Evolutionary conservation across 2,113 vertebrate species (phyloP).

Genomic region (Bombycilla garrulus): DNA sequence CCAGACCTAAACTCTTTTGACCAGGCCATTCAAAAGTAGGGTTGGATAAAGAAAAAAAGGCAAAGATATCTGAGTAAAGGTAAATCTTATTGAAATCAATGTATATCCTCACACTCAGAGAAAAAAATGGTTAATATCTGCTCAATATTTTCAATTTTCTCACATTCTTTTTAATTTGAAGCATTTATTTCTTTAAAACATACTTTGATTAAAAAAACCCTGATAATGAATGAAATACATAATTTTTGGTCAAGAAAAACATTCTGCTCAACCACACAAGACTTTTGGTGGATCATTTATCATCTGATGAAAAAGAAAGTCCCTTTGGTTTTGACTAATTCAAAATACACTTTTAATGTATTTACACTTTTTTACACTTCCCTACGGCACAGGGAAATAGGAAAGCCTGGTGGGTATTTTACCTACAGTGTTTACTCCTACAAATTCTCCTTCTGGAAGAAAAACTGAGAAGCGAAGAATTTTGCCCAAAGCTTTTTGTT

Average conservation of each 20-base stretch:
- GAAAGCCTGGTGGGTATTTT: neutral
- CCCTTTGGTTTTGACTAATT: neutral
- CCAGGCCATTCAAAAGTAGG: neutral
- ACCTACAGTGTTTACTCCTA: neutral
- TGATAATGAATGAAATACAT: neutral
- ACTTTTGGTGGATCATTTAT: neutral
- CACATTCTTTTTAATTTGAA: neutral
- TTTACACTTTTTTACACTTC: no score
- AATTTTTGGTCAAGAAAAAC: neutral
- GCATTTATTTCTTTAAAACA: neutral
- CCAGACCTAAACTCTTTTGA: neutral
- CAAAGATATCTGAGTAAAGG: neutral
- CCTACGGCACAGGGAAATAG: fast-evolving
- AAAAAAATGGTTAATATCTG: neutral
- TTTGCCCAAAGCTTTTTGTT: neutral
- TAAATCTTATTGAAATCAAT: neutral
- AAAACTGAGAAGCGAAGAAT: neutral
- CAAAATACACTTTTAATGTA: neutral
- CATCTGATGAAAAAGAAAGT: neutral
- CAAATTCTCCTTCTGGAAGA: neutral
- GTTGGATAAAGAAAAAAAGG: neutral
- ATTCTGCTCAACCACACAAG: neutral
- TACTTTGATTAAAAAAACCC: neutral
- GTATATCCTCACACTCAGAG: neutral
- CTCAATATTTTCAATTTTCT: neutral